Evolutionary conservation across 2,888 invertebrate species (phyloP).

Genomic region (Eupithecia insigniata): DNA sequence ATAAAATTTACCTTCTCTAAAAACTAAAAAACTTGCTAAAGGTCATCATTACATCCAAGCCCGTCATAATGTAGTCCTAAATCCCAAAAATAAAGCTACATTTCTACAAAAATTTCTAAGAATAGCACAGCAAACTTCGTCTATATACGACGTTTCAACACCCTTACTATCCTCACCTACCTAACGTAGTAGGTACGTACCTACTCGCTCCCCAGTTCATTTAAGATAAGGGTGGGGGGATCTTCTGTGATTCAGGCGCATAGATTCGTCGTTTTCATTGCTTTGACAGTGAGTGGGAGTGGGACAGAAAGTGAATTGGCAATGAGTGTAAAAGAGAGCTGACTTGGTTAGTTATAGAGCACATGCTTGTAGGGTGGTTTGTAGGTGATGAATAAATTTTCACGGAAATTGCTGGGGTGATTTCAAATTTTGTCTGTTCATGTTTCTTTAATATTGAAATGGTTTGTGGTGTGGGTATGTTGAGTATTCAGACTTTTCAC

Average conservation of each 20-base stretch:
- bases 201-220: conserved; percentile 74
- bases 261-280: conserved; percentile 81
- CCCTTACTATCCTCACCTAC: conserved; percentile 42
- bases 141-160: conserved; percentile 42
- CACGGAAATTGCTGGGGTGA: conserved; percentile 40
- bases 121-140: conserved; percentile 37
- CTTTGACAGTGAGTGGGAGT: conserved; percentile 72
- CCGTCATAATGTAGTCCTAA: background rate
- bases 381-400: conserved; percentile 64
- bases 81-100: background rate
- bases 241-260: conserved; percentile 78
- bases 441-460: conserved; percentile 27
- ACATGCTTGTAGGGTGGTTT: conserved; percentile 64
- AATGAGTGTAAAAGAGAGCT: conserved; percentile 59
- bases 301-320: conserved; percentile 55
- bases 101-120: conserved; percentile 15
- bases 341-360: conserved; percentile 75
- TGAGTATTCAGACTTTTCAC: background rate
- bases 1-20: no score
- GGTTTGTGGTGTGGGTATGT: background rate
- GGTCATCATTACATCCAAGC: background rate
- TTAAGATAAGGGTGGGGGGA: conserved; percentile 75
- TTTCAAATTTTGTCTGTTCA: conserved; percentile 28
- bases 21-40: background rate
- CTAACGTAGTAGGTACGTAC: conserved; percentile 54